Conservation (phyloP, 2,888 invertebrate genomes). For the Megalurothrips usitatus region DNA sequence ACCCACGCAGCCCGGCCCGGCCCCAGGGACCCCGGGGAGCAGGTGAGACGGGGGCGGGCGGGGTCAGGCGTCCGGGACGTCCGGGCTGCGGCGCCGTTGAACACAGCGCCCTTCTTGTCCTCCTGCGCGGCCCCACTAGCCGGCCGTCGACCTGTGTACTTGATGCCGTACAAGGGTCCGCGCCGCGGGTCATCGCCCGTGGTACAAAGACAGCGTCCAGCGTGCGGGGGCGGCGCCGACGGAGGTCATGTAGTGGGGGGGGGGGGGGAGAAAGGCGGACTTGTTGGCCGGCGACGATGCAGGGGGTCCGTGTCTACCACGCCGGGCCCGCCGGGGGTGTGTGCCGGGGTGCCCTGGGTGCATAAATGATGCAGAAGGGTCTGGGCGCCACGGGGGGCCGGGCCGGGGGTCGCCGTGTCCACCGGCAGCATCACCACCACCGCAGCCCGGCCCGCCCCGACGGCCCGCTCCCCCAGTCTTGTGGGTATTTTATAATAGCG, state of each 20-base stretch:
- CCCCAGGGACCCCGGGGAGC: too few relatives aligned
- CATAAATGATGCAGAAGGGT: slow-evolving; percentile 7
- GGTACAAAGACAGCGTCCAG: too few relatives aligned
- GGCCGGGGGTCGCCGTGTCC: too few relatives aligned
- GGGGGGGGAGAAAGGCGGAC: neutral
- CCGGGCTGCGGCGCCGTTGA: too few relatives aligned
- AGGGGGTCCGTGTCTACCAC: neutral
- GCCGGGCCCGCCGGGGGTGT: too few relatives aligned
- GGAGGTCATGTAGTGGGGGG: neutral
- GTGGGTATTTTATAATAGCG: slow-evolving; percentile 14
- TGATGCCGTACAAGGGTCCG: too few relatives aligned
- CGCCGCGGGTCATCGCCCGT: too few relatives aligned
- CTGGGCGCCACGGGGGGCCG: neutral
- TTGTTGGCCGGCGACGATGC: neutral
- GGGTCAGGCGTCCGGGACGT: too few relatives aligned
- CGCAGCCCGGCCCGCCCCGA: neutral
- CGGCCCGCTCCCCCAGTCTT: neutral
- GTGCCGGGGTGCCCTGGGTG: neutral
- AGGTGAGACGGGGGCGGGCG: too few relatives aligned
- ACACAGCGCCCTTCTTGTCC: too few relatives aligned
- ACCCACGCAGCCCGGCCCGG: neutral
- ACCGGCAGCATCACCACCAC: neutral
- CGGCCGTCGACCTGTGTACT: too few relatives aligned
- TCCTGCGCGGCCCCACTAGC: too few relatives aligned
- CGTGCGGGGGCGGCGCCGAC: neutral